A percentile compares a stretch with the other conserved stretches of the same genome.
Conservation (phyloP, 2,797 vertebrate species). For the Falco novaeseelandiae region DNA sequence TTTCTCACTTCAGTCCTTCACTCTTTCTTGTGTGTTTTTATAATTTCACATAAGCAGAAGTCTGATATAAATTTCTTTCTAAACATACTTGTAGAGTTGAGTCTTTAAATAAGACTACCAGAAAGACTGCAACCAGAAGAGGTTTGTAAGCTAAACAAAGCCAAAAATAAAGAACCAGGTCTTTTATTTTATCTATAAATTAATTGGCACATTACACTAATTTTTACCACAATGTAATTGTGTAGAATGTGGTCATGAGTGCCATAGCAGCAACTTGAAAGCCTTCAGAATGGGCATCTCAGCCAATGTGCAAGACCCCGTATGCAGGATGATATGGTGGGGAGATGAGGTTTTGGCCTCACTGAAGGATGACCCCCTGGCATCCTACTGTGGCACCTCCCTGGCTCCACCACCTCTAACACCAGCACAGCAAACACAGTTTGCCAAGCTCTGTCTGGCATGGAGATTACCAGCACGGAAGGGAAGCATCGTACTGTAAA, state of each 20-base stretch:
- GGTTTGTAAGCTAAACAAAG: neutral
- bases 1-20: neutral
- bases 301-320: neutral
- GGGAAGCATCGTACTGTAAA: neutral
- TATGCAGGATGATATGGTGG: neutral
- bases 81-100: neutral
- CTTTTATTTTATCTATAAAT: neutral
- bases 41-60: neutral
- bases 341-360: neutral
- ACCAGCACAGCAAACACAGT: fast-evolving
- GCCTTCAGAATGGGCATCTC: neutral
- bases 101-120: neutral
- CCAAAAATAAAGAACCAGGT: neutral
- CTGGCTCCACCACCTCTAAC: neutral
- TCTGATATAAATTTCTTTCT: neutral
- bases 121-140: neutral
- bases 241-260: neutral
- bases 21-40: neutral
- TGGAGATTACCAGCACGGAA: neutral
- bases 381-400: neutral
- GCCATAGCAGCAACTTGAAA: neutral
- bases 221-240: neutral
- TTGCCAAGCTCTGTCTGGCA: neutral
- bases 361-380: neutral
- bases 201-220: neutral